Conservation (phyloP, 2,113 vertebrate genomes). For the Pipra filicauda region DNA sequence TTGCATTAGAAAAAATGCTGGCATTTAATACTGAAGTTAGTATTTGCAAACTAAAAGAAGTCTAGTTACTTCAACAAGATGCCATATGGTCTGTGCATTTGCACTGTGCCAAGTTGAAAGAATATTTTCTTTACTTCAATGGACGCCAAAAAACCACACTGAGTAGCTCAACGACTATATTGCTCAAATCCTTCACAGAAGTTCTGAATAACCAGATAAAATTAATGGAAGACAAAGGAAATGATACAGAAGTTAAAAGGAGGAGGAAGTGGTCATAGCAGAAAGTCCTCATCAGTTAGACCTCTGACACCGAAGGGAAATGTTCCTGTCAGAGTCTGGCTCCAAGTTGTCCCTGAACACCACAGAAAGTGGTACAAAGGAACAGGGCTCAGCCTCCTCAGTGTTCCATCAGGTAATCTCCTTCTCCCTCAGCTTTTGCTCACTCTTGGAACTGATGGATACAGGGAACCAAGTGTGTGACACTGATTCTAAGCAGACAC, state of each 20-base stretch:
- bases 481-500: not conserved
- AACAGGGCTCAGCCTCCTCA: not conserved
- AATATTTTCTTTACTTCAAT: not conserved
- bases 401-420: not conserved
- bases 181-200: not conserved
- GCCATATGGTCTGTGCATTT: not conserved
- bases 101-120: not conserved
- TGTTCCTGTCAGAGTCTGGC: not conserved
- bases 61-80: slow-evolving; percentile 33
- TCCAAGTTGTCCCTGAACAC: not conserved
- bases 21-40: not conserved
- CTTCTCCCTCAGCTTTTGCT: not conserved
- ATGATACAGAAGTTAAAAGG: not conserved
- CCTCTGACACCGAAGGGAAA: not conserved
- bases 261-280: not conserved
- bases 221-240: not conserved
- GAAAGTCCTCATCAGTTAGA: not conserved
- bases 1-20: not conserved
- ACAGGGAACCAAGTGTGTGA: not conserved
- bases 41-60: slow-evolving; percentile 41
- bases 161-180: not conserved
- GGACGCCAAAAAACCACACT: not conserved
- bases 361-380: not conserved
- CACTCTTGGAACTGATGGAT: not conserved
- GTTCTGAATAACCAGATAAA: not conserved